Conservation (phyloP, 2,888 invertebrate species). For the Tryphoninae sp. region DNA sequence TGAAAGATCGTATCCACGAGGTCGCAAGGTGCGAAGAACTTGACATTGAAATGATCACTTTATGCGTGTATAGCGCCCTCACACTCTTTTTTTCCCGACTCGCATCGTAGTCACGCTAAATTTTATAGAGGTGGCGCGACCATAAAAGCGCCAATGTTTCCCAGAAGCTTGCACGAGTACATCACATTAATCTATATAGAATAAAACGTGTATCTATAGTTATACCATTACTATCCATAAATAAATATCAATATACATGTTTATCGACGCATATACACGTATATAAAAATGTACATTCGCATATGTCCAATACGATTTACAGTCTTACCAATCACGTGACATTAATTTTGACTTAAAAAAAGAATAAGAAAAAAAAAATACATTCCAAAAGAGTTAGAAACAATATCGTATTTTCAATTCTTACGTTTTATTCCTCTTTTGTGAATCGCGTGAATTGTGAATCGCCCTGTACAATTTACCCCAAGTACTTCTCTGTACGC, state of each 20-base stretch:
- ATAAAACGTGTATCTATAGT: background rate
- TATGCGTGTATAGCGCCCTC: constrained; percentile 35
- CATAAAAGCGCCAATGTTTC: constrained; percentile 31
- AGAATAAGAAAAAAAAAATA: too few species aligned
- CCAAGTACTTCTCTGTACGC: too few species aligned
- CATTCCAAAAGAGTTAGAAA: too few species aligned
- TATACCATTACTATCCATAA: too few species aligned
- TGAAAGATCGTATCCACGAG: too few species aligned
- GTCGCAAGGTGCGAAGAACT: constrained; percentile 27
- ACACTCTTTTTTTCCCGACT: background rate
- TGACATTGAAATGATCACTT: constrained; percentile 47
- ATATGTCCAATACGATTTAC: background rate
- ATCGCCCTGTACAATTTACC: too few species aligned
- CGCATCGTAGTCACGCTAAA: constrained; percentile 43
- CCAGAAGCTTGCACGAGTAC: constrained; percentile 15
- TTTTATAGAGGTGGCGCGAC: background rate
- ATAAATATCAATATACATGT: background rate
- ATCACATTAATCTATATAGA: background rate
- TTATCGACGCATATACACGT: background rate
- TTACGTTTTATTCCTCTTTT: too few species aligned
- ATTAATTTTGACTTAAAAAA: too few species aligned
- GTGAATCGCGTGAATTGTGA: too few species aligned
- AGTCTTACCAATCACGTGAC: too few species aligned
- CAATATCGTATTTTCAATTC: too few species aligned
- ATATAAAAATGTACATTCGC: background rate